Percentiles rank a stretch among this genome's conserved stretches.
phyloP scores from a whole-genome alignment of 2,888 invertebrate species.

The Heteromurus nitidus region DNA sequence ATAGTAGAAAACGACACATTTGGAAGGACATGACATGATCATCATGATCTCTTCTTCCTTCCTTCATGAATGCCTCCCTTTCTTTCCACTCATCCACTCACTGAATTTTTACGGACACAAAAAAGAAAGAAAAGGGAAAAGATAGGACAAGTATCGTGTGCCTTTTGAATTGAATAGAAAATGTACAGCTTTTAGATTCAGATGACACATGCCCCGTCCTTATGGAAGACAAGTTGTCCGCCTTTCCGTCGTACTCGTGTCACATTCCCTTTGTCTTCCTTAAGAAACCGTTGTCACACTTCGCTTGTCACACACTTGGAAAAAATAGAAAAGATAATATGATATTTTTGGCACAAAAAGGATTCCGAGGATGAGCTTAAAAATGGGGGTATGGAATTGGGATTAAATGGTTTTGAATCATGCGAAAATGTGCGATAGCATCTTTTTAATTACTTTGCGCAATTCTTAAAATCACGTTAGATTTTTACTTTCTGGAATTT shows the following conservation, averaged over 20 bases:
- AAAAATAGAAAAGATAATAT: not conserved
- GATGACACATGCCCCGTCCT: not conserved
- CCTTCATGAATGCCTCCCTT: not conserved
- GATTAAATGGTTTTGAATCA: no score
- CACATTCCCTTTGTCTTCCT: not conserved
- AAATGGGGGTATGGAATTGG: not conserved
- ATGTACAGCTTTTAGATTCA: not conserved
- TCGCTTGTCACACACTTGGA: slow-evolving; percentile 16
- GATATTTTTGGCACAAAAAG: slow-evolving; percentile 18
- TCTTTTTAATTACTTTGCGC: no score
- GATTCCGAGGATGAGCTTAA: no score
- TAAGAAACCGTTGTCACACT: not conserved
- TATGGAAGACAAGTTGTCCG: slow-evolving; percentile 16
- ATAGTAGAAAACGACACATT: slow-evolving; percentile 20
- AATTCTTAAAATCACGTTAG: no score
- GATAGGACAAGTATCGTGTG: not conserved
- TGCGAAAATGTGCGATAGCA: no score
- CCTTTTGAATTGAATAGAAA: not conserved
- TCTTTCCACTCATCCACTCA: slow-evolving; percentile 28
- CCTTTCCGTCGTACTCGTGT: slow-evolving; percentile 17
- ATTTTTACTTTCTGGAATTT: slow-evolving; percentile 1
- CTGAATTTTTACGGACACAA: slow-evolving; percentile 5
- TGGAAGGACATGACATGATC: slow-evolving; percentile 3
- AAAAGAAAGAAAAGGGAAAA: not conserved
- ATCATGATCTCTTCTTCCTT: not conserved